These are phyloP conservation scores for Toxotes lorentzi DNA, from an alignment of 2,797 vertebrate genomes.

Conservation along the genomic window DNA sequence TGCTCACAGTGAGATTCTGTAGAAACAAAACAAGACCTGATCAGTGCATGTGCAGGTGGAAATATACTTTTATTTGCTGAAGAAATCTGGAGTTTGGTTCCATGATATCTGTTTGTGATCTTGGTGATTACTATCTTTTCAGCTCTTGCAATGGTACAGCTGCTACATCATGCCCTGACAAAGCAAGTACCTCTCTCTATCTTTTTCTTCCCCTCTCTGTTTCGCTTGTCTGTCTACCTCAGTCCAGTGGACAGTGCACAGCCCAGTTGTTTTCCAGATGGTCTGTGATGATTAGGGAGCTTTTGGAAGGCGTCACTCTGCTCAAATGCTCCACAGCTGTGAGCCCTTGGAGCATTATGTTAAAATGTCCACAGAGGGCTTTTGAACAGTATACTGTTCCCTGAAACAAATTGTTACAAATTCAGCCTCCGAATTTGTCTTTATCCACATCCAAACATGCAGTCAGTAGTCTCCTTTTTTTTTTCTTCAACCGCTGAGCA, in stretches of 20 bases:
- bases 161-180: conserved; percentile 30
- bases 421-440: conserved; percentile 53
- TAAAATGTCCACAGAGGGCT: conserved; percentile 68
- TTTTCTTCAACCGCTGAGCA: neutral
- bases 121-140: conserved; percentile 30
- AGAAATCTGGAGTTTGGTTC: conserved; percentile 24
- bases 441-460: conserved; percentile 57
- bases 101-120: conserved; percentile 32
- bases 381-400: conserved; percentile 47
- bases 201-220: conserved; percentile 24
- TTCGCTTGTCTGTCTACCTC: conserved; percentile 54
- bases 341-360: conserved; percentile 66
- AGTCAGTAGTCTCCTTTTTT: neutral
- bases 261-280: conserved; percentile 80
- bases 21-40: conserved; percentile 6
- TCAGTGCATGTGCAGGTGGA: conserved; percentile 1
- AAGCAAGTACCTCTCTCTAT: conserved; percentile 12
- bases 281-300: conserved; percentile 72
- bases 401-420: conserved; percentile 72
- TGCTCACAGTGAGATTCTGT: conserved; percentile 7
- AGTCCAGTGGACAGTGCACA: conserved; percentile 57
- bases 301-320: conserved; percentile 76
- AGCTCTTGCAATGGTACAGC: conserved; percentile 36
- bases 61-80: conserved; percentile 24
- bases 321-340: conserved; percentile 75